Base-by-base conservation (phyloP, 2,888 invertebrate genomes). In the Anoncus sp. region DNA sequence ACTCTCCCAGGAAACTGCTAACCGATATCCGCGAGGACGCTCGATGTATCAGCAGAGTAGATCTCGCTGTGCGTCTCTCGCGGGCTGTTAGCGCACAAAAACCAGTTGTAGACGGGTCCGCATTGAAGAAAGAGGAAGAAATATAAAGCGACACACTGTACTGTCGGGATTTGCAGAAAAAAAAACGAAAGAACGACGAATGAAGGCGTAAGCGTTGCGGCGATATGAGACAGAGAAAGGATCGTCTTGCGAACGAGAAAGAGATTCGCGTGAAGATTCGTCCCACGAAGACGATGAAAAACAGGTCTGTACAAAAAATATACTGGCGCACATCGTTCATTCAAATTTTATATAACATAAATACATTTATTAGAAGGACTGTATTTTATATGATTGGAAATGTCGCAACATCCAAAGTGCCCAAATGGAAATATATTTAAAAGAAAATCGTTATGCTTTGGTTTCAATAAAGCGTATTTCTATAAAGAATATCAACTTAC, bases 1-100 rank as follows among this genome's bases (percentile, higher is more conserved):
- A 80, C 85, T 88, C 87, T 87, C 86, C 84, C 88, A 89, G 90
- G 88, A 90, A 90, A 89, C 90, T 87, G 85, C 83, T 84, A 85
- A 85, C 86, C 86, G 85, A 86, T 82, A 86, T 88, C 86, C 85
- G 86, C 87, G 86, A 87, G 87, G 88, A 87, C 86, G 86, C 87
- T 85, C 82, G 70, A 57, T 81, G 79, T 73, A 80, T 74, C 71
- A 63, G 60, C 70, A n/a, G 65, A 79, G 66, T 59, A 77, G 45
- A 60, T 69, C 63, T 74, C 67, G 60, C 49, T 63, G 57, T 53
- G 75, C 65, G 51, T 51, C 60, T 67, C 63, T 74, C 40, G 63
- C 75, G 55, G 53, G 40, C 40, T 31, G 63, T 72, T 71, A 14
- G 53, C 53, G 45, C 43, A 72, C 60, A 77, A 78, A 81, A 81